Evolutionary conservation across 2,797 vertebrate species (phyloP), one percentile per base, ranked within the genome.

Genomic region (Cryptoblepharus egeriae): DNA sequence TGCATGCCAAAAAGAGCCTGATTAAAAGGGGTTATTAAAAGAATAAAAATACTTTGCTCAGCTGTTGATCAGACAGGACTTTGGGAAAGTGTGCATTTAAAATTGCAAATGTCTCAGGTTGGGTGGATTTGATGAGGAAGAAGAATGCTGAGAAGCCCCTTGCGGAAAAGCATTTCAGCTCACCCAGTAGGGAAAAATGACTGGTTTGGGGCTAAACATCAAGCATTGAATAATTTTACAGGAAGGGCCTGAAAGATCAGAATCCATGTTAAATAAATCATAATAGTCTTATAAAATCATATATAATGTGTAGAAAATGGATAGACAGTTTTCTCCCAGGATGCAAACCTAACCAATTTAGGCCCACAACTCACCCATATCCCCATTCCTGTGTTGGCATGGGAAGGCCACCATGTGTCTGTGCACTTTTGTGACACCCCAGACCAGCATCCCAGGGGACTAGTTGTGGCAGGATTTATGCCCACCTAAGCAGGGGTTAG

Each of bases 21-120:
- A 80, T 83, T 83, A 84, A 72, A 81, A 79, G 32, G 55, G 79
- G 1, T 70, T 85, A 77, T 57, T 88, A 65, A 37, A 70, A 82
- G 39, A 37, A 30, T 57, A 67, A 84, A 71, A 89, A 74, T 16
- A 67, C 7, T 9, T 26, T 65, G 76, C 24, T 6, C 49, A 49
- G 1, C 20, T 63, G 7, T 42, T 30, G 72, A 52, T 71, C 77
- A 26, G 22, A 75, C 3, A 35, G 76, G 64, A 80, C 26, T 79
- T 79, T 26, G 67, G 7, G 6, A 49, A 87, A 90, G 63, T 70
- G 13, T 63, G 18, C 0, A 2, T 26, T 85, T 80, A 71, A 55
- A 67, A 20, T 35, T 22, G 42, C 32, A 67, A 64, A 35, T 61
- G 55, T 75, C 22, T 79, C n/a, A 39, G 39, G 75, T 55, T 75